These are phyloP conservation scores for Ceratosolen solmsi DNA, from an alignment of 1,140 invertebrate species.

Conservation along the genomic window DNA sequence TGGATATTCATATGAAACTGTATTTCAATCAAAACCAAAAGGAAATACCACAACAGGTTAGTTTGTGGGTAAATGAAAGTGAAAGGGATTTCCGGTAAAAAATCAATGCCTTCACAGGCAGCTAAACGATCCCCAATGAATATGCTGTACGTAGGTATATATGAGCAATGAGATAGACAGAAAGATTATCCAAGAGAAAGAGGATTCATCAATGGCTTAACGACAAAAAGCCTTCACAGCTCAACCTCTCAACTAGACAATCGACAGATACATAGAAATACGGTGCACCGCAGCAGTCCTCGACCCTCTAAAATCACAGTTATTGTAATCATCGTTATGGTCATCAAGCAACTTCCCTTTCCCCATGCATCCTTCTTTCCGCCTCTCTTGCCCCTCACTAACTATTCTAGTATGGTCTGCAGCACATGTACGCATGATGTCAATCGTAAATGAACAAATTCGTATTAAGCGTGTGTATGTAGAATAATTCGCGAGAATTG, in stretches of 20 bases:
- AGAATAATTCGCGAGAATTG: background rate
- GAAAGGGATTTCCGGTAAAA: conserved; percentile 33
- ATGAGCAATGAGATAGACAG: background rate
- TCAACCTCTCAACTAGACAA: conserved; percentile 9
- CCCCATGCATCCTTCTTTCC: background rate
- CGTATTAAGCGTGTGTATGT: background rate
- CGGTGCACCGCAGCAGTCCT: background rate
- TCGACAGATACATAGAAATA: background rate
- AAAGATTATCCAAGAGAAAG: background rate
- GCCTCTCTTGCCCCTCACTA: background rate
- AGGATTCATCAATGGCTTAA: background rate
- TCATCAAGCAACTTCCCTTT: conserved; percentile 25
- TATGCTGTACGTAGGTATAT: no score
- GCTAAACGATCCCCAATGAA: background rate
- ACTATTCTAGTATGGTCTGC: background rate
- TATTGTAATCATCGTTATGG: conserved; percentile 50
- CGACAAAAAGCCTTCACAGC: background rate
- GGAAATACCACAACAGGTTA: conserved; percentile 22
- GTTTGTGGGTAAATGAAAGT: conserved; percentile 15
- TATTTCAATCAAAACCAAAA: conserved; percentile 38
- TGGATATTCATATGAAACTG: conserved; percentile 21
- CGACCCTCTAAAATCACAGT: conserved; percentile 30
- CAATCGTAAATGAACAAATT: conserved; percentile 30
- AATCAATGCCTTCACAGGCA: conserved; percentile 5
- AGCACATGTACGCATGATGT: background rate